Evolutionary conservation across 2,888 invertebrate species (phyloP).

Genomic region (Epiblema foenella): DNA sequence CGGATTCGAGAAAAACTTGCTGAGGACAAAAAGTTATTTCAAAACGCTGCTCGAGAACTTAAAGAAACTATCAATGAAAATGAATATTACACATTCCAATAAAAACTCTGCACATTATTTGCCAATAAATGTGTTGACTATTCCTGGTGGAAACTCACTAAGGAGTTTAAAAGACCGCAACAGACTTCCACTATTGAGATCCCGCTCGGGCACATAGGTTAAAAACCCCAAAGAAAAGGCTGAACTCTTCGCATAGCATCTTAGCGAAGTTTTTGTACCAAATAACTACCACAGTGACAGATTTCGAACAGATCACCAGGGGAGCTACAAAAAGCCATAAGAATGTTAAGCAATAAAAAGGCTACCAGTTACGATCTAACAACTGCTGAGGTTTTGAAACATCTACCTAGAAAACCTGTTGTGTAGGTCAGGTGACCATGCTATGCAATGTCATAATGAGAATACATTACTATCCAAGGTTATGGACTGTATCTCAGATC

Average conservation of each 20-base stretch:
- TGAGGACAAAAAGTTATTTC: no score
- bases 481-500: no score
- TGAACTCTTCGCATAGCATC: background rate
- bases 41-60: no score
- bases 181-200: background rate
- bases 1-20: background rate
- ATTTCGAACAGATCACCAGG: background rate
- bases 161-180: background rate
- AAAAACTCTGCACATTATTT: background rate
- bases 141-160: background rate
- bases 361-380: no score
- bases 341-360: no score
- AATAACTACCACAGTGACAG: background rate
- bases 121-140: background rate
- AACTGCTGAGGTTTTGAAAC: no score
- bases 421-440: no score
- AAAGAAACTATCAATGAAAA: background rate
- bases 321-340: no score
- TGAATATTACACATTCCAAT: conserved; percentile 1
- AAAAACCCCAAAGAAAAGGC: background rate
- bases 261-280: background rate
- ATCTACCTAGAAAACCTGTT: no score
- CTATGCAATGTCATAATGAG: no score
- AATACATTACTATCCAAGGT: no score
- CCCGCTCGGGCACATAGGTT: background rate